Evolutionary conservation across 1,140 invertebrate genomes (phyloP), one percentile per base, ranked within the genome.

Genomic region (Solen grandis): DNA sequence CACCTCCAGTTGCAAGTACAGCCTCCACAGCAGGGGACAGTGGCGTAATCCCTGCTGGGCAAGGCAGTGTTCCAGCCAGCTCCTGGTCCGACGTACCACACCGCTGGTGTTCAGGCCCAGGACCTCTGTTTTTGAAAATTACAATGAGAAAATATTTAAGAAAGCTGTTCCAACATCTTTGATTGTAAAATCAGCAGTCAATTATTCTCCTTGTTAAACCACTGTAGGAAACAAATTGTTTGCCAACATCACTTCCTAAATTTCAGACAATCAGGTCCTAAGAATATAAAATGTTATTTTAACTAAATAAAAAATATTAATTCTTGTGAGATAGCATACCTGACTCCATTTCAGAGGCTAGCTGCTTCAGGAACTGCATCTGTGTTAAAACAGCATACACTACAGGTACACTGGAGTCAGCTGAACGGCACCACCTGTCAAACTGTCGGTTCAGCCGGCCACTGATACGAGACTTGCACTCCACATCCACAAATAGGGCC

Each of bases 1-100:
- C 75, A 91, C 90, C 88, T 92, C 90, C 75, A 88, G 82, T 41
- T 80, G 62, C 5, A 93, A 66, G 73, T 91, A 93, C 25, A 92
- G 38, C 60, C 91, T 88, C 92, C 92, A 93, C 2, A 93, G 62
- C 0, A 92, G 73, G 33, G 89, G 85, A 68, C 89, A 91, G 78
- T 91, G 87, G 50, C 84, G 80, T 13, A 86, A 66, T 8, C 76
- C 66, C 8, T 41, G 50, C 14, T 52, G 38, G 25, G 84, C 65
- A 22, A 90, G 72, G 38, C 83, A 86, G 29, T 79, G 81, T 74
- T 92, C 91, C 81, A 92, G 86, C 65, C 88, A 82, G 29, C 87
- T 73, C 29, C 91, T 75, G 16, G 75, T 33, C 22, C 75, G 16
- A 41, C 69, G 52, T 27, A 78, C 54, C 31, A 78, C 19, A 29